Percentiles rank a stretch among this genome's conserved stretches.
Conservation (phyloP, 1,140 invertebrate genomes). For the Hyphantria cunea region DNA sequence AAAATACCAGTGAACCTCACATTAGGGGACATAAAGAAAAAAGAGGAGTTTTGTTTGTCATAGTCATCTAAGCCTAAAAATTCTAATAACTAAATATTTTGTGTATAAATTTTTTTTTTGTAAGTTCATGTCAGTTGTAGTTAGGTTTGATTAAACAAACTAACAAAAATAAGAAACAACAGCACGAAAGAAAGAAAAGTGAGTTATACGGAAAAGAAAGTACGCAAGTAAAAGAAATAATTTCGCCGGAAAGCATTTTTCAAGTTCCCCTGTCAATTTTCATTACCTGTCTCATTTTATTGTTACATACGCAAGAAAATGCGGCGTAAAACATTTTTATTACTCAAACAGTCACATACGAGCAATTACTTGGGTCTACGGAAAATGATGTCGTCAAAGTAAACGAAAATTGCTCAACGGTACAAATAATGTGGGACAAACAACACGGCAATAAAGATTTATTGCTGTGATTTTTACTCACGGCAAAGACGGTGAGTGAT, state of each 20-base stretch:
- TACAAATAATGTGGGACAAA: slow-evolving; percentile 73
- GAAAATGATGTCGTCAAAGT: slow-evolving; percentile 70
- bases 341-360: slow-evolving; percentile 28
- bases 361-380: slow-evolving; percentile 42
- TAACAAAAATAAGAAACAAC: too few species aligned
- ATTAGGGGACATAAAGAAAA: too few species aligned
- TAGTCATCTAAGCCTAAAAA: too few species aligned
- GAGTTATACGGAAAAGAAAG: background rate
- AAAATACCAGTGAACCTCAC: too few species aligned
- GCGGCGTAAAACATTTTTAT: slow-evolving; percentile 32
- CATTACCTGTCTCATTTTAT: slow-evolving; percentile 18
- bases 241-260: slow-evolving; percentile 10
- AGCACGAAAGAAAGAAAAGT: background rate
- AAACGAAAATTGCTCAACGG: slow-evolving; percentile 62
- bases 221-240: slow-evolving; percentile 5
- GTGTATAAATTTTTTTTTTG: too few species aligned
- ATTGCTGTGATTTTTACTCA: slow-evolving; percentile 69
- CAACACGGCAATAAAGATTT: slow-evolving; percentile 78
- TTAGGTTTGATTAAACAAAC: too few species aligned
- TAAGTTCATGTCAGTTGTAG: too few species aligned
- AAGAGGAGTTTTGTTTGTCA: too few species aligned
- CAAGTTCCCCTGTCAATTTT: slow-evolving; percentile 22
- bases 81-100: too few species aligned
- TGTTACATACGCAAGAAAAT: slow-evolving; percentile 24
- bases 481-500: slow-evolving; percentile 23